Conservation (phyloP, 2,797 vertebrate genomes). For the Acrossocheilus fasciatus region DNA sequence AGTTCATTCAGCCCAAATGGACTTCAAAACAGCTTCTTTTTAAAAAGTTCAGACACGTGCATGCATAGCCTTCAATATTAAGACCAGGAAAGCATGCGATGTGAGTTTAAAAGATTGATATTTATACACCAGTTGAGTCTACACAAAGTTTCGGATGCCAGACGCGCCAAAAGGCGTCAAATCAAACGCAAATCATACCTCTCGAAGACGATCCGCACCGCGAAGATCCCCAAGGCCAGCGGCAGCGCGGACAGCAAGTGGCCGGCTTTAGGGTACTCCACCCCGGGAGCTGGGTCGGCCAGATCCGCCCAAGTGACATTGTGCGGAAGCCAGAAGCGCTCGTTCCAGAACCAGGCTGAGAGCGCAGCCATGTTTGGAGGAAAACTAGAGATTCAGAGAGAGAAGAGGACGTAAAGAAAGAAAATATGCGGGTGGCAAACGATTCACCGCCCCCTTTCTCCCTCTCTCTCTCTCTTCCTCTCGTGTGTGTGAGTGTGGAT, state of each 20-base stretch:
- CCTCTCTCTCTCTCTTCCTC: not conserved
- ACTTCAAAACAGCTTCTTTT: not conserved
- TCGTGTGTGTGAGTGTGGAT: not conserved
- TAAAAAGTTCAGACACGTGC: not conserved
- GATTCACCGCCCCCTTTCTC: slow-evolving; percentile 52
- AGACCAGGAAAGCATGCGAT: not conserved
- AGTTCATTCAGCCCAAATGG: not conserved
- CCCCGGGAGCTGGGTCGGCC: slow-evolving; percentile 79
- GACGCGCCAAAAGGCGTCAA: not conserved
- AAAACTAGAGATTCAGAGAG: slow-evolving; percentile 57
- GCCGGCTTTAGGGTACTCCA: slow-evolving; percentile 85
- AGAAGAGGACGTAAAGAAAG: slow-evolving; percentile 55
- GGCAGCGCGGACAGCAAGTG: slow-evolving; percentile 89
- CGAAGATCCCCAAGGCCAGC: slow-evolving; percentile 87
- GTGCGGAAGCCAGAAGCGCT: slow-evolving; percentile 94
- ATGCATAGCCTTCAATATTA: not conserved
- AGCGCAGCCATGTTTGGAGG: slow-evolving; percentile 79
- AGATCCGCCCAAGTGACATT: slow-evolving; percentile 97
- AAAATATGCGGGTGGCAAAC: slow-evolving; percentile 39
- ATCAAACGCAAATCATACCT: slow-evolving; percentile 77
- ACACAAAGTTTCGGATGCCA: not conserved
- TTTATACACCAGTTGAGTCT: not conserved
- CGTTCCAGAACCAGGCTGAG: slow-evolving; percentile 96
- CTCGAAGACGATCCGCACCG: slow-evolving; percentile 90
- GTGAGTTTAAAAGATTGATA: not conserved